Conservation (phyloP, 2,888 invertebrate species). For the Eubasilissa splendida region DNA sequence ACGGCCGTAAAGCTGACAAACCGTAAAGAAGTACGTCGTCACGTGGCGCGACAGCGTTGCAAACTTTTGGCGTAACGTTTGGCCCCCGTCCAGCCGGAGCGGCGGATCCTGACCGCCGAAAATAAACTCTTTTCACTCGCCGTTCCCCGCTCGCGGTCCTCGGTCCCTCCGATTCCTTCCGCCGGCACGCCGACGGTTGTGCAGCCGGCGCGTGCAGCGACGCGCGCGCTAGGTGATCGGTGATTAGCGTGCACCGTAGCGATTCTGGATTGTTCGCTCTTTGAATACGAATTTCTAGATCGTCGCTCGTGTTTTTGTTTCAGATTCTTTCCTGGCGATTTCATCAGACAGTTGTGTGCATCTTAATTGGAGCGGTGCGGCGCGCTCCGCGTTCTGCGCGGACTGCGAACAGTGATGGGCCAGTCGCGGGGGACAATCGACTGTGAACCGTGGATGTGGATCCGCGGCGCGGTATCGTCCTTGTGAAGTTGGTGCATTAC, state of each 20-base stretch:
- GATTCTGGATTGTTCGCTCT: not conserved
- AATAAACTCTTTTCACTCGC: conserved; percentile 49
- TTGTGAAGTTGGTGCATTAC: not conserved
- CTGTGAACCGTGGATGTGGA: conserved; percentile 24
- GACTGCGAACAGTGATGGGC: not conserved
- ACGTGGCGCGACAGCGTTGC: conserved; percentile 32
- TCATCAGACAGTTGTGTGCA: not conserved
- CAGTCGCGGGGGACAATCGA: conserved; percentile 1
- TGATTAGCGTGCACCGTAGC: too few relatives aligned
- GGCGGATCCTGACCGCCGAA: conserved; percentile 44
- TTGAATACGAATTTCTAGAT: not conserved
- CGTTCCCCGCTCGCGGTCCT: conserved; percentile 2
- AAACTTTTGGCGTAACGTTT: conserved; percentile 49
- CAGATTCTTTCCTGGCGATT: conserved; percentile 10
- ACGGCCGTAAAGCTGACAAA: not conserved
- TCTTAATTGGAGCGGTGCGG: conserved; percentile 24
- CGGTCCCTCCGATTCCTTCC: not conserved
- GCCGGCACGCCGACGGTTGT: not conserved
- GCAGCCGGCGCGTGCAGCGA: not conserved
- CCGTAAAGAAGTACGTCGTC: not conserved
- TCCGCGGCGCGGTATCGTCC: not conserved
- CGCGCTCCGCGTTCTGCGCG: not conserved
- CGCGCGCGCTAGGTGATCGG: too few relatives aligned
- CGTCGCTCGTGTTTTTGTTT: conserved; percentile 12
- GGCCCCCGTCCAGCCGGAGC: conserved; percentile 52